A percentile compares a stretch with the other conserved stretches of the same genome.
phyloP scores from a whole-genome alignment of 2,113 vertebrate genomes.

The Prunella fulvescens region DNA sequence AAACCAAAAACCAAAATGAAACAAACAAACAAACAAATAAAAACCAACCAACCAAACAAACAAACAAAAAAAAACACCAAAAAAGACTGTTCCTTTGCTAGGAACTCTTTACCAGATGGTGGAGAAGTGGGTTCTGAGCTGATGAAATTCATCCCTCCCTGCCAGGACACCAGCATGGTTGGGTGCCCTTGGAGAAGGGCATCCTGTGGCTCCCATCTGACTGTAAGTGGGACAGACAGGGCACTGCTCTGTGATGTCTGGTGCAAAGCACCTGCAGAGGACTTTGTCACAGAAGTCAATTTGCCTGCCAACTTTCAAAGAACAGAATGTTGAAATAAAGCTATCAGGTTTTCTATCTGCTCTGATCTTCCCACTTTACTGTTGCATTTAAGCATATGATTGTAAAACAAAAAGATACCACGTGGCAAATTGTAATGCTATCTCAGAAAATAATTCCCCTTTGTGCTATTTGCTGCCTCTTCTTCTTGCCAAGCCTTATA shows the following conservation, averaged over 20 bases:
- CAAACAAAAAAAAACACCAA: neutral
- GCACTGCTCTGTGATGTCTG: neutral
- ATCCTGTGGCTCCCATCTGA: neutral
- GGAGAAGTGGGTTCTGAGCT: neutral
- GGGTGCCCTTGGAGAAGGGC: neutral
- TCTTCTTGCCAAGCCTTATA: neutral
- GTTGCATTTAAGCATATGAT: neutral
- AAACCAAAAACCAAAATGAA: too few relatives aligned
- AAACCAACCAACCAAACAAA: neutral
- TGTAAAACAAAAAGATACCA: constrained; percentile 11
- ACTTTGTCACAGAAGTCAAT: neutral
- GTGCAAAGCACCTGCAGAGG: constrained; percentile 10
- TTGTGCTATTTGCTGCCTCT: neutral
- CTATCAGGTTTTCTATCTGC: neutral
- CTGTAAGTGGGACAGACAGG: neutral
- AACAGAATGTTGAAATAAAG: neutral
- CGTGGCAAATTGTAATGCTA: neutral
- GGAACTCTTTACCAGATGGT: neutral
- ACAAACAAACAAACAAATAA: too few relatives aligned
- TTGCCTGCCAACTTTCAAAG: neutral
- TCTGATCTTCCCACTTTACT: neutral
- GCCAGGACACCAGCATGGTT: neutral
- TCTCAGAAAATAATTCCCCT: neutral
- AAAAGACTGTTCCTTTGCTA: neutral
- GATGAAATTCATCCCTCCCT: neutral